These are phyloP conservation scores for Liasis olivaceus DNA, from an alignment of 2,797 vertebrate genomes.

Conservation along the genomic window DNA sequence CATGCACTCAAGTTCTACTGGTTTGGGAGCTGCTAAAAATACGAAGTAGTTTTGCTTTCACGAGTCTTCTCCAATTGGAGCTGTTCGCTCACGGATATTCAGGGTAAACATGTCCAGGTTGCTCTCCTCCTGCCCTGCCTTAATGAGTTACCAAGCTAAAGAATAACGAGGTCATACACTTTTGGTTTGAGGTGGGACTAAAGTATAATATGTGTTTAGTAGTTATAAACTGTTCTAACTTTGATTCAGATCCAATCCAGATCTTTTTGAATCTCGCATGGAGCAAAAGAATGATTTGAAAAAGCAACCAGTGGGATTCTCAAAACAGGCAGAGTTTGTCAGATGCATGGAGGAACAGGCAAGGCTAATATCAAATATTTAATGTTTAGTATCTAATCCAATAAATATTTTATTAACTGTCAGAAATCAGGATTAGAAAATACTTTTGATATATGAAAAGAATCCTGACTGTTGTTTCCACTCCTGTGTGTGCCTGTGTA, in stretches of 20 bases:
- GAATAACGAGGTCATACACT: neutral
- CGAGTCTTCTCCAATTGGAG: neutral
- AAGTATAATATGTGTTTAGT: neutral
- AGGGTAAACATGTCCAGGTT: neutral
- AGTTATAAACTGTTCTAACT: neutral
- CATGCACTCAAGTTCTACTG: neutral
- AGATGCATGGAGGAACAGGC: slow-evolving; percentile 86
- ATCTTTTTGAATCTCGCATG: slow-evolving; percentile 82
- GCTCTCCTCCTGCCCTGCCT: neutral
- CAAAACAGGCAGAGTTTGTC: slow-evolving; percentile 87
- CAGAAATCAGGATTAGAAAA: neutral
- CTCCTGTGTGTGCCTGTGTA: neutral
- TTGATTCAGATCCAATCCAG: slow-evolving; percentile 80
- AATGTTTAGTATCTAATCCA: neutral
- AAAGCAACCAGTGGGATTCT: slow-evolving; percentile 83
- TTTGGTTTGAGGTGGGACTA: neutral
- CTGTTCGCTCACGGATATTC: neutral
- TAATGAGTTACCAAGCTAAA: neutral
- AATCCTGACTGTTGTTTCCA: neutral
- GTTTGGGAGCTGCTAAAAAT: neutral
- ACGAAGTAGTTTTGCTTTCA: neutral
- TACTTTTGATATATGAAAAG: neutral
- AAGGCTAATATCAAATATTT: slow-evolving; percentile 37
- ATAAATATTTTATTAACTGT: neutral
- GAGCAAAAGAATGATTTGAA: slow-evolving; percentile 79